Base-by-base conservation (phyloP, 1,140 invertebrate species). In the Apis dorsata region DNA sequence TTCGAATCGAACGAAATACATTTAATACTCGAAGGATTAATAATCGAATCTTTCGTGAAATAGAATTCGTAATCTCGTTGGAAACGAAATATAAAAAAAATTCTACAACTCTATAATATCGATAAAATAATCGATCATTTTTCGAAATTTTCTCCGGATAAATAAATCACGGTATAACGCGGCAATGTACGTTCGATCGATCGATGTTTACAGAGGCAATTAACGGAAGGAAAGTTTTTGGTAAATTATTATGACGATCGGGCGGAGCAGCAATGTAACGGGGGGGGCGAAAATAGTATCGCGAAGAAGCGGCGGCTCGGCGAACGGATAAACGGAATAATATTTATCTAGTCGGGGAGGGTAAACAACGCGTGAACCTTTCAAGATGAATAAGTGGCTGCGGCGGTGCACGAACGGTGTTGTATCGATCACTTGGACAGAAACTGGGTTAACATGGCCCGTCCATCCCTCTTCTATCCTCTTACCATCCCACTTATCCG, bases 401-500 rank as follows among this genome's bases (percentile, higher is more conserved):
- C 77, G 81, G 74, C 87, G 76, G 71, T 78, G 85, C 86, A 86
- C 85, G 85, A 90, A 90, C 85, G 85, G 79, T 89, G 82, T 90
- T 87, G 86, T 90, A 91, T 91, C 83, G 90, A 91, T 91, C 86
- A 90, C 82, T 84, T 78, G 85, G 86, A 91, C 86, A 88, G 86
- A 91, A 89, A 91, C 89, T 91, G 73, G 90, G 90, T 91, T 91
- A 91, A 91, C 90, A 81, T 87, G 81, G 81, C 85, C 89, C 84
- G 80, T 84, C 72, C 87, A 78, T 34, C 79, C 84, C 81, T 77
- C 79, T 84, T 87, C 86, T 77, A 86, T 79, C 88, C 85, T 88
- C 82, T 85, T 82, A 74, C 84, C 81, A 71, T 82, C 79, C 87
- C 78, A 88, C 88, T 84, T 86, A 86, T 79, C 84, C 24, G 75